Evolutionary conservation across 2,113 vertebrate species (phyloP).

Genomic region (Microcebus griseorufus): DNA sequence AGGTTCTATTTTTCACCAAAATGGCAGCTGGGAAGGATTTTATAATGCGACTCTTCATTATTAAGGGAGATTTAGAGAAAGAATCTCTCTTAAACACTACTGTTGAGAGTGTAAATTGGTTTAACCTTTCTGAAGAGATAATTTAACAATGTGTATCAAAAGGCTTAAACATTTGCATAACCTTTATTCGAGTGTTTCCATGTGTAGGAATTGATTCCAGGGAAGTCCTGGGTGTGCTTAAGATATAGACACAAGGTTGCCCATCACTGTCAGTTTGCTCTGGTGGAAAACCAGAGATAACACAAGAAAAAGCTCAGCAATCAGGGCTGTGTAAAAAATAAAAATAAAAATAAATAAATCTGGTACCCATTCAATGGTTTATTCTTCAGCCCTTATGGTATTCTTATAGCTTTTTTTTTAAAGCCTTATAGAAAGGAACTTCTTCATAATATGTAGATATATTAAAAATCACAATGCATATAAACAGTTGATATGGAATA

Average conservation of each 20-base stretch:
- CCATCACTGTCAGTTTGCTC: not conserved
- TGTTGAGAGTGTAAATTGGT: conserved; percentile 70
- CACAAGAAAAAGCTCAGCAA: not conserved
- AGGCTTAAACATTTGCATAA: conserved; percentile 64
- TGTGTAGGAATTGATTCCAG: not conserved
- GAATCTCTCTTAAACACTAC: conserved; percentile 51
- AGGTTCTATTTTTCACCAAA: not conserved
- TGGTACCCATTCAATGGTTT: not conserved
- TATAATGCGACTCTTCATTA: conserved; percentile 50
- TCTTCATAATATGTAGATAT: not conserved
- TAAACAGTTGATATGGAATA: not conserved
- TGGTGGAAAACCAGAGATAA: not conserved
- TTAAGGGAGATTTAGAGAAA: conserved; percentile 56
- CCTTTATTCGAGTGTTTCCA: conserved; percentile 37
- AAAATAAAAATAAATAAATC: not conserved
- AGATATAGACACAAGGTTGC: not conserved
- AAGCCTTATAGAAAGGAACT: not conserved
- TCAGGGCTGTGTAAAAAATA: not conserved
- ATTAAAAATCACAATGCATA: not conserved
- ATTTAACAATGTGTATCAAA: conserved; percentile 72
- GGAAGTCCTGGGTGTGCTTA: not conserved
- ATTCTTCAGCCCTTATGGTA: not conserved
- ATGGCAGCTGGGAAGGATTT: not conserved
- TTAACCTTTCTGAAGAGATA: conserved; percentile 77
- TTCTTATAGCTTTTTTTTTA: not conserved